Base-by-base conservation (phyloP, 1,140 invertebrate genomes). In the Drosophila bocqueti region DNA sequence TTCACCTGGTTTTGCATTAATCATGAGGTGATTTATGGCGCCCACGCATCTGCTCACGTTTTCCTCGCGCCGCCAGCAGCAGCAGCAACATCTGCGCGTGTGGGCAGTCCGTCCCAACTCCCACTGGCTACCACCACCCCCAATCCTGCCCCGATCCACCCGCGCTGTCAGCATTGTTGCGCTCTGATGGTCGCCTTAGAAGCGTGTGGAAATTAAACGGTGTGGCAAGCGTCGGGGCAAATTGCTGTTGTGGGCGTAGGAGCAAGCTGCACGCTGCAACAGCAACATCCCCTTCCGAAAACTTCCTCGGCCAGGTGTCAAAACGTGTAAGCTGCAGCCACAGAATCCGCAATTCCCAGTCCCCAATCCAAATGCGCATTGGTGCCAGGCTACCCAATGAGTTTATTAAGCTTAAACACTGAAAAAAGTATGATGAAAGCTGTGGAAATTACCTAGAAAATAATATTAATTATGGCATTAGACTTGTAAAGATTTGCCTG, bases 1-100 rank as follows among this genome's bases (percentile, higher is more conserved):
- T 24, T n/a, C 16, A 18, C 40, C 67, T 31, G 36, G 43, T n/a
- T 72, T 34, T 78, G 59, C 76, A 79, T 79, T 79, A 79, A 79
- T 79, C 76, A 79, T 61, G 67, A 46, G 76, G 76, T 79, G 76
- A 79, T 79, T 79, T 79, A 79, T 79, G 76, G 76, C 60, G 76
- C 76, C 76, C 76, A 79, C 76, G 76, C 76, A 79, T 79, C 66
- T 62, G 59, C 76, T 79, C 69, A 67, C 61, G 68, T 74, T 80
- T 73, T 57, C 31, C 43, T 26, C 72, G 46, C 40, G 31, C 21
- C 54, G 42, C 38, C 40, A 29, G 43, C 49, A 34, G 45, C 40
- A 29, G 43, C 49, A 34, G 18, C 24, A 66, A 46, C 61, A 64
- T 46, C 72, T 47, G 61, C 71, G 76, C 76, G 76, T 79, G 76